Evolutionary conservation across 2,797 vertebrate species (phyloP).

Genomic region (Tympanoctomys barrerae): DNA sequence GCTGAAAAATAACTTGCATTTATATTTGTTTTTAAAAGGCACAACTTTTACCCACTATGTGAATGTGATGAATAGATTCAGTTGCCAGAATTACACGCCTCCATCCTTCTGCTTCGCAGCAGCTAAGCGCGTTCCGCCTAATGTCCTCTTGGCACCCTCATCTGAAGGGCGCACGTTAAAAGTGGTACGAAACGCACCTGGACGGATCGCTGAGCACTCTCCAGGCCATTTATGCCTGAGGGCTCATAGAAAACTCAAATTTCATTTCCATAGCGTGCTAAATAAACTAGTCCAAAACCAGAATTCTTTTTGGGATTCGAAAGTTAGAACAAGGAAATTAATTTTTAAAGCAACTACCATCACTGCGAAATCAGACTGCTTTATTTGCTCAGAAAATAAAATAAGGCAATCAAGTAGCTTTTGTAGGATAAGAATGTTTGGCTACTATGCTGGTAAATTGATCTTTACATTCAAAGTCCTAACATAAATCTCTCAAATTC

Average conservation of each 20-base stretch:
- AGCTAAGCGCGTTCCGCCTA: background rate
- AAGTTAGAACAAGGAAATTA: constrained; percentile 63
- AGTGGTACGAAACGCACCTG: background rate
- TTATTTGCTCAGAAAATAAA: constrained; percentile 57
- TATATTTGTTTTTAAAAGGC: constrained; percentile 10
- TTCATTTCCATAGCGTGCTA: constrained; percentile 26
- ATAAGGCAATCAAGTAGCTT: constrained; percentile 11
- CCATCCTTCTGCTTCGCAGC: background rate
- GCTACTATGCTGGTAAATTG: constrained; percentile 27
- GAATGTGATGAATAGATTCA: background rate
- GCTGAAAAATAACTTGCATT: background rate
- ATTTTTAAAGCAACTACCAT: constrained; percentile 43
- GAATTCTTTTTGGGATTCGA: constrained; percentile 30
- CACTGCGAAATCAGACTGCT: background rate
- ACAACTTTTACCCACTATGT: background rate
- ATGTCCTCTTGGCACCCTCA: background rate
- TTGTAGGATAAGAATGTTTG: constrained; percentile 35
- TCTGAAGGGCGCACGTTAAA: constrained; percentile 1
- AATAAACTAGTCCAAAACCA: constrained; percentile 62
- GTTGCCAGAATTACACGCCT: background rate
- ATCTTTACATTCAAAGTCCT: background rate
- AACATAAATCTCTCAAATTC: constrained; percentile 16
- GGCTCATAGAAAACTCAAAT: constrained; percentile 33
- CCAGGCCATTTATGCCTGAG: constrained; percentile 31
- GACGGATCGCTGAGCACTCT: background rate